Evolutionary conservation across 2,888 invertebrate species (phyloP), one percentile per base, ranked within the genome.

Genomic region (Pseudococcus jackbeardsleyi): DNA sequence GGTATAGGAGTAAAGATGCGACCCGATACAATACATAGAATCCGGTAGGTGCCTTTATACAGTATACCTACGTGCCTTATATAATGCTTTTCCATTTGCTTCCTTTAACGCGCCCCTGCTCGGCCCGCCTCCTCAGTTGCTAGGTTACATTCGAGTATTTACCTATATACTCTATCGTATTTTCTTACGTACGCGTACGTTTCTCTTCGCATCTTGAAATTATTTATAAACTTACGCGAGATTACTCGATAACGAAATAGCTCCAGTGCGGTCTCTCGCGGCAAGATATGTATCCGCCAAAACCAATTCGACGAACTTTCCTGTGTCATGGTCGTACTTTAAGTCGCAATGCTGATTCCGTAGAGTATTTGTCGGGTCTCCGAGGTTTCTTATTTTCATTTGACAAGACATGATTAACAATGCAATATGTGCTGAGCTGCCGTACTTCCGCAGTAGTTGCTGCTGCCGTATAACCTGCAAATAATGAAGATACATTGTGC

Each of bases 191-290:
- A 33, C 26, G 26, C 26, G 26, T 72, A 11, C 26, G 9, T 72
- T 26, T 15, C 26, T 26, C 68, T 33, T 33, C 15, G 68, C 68
- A 11, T 59, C 26, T 1, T n/a, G 68, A 33, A 72, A 72, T 72
- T 33, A 72, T 72, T 72, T 72, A 72, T 72, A 26, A 72, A 72
- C 33, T 72, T 72, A 12, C 19, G 2, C 33, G 68, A 72, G 33
- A 72, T 72, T 72, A 72, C 68, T 72, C 33, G 68, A 72, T 72
- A 72, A 72, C 68, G 33, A 72, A 72, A 72, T 33, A 33, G 68
- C 68, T 26, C 5, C 26, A 33, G 68, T 72, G 26, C 26, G 33
- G 68, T 15, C 7, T 22, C 22, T 64, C 64, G 6, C 8, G 0
- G 8, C 17, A 3, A 1, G 26, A 54, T 54, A 54, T 54, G 54